Conservation (phyloP, 2,888 invertebrate species). For the Luperina testacea region DNA sequence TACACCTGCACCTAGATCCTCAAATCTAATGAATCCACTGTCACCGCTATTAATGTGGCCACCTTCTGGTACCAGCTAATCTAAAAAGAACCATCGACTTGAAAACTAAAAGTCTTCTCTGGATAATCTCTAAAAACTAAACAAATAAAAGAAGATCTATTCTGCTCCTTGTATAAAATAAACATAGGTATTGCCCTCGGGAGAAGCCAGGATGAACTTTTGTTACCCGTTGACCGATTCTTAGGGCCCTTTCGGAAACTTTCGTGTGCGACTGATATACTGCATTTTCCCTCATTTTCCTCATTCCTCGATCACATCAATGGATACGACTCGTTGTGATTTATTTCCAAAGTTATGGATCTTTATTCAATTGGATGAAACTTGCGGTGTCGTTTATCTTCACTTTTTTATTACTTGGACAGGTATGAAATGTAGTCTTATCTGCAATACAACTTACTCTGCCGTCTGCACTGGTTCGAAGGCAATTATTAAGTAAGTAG, state of each 20-base stretch:
- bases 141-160: background rate
- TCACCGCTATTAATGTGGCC: background rate
- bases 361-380: constrained; percentile 54
- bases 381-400: constrained; percentile 48
- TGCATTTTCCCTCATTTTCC: constrained; percentile 51
- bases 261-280: constrained; percentile 41
- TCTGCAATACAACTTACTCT: background rate
- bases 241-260: constrained; percentile 31
- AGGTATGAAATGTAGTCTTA: constrained; percentile 33
- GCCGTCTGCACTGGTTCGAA: background rate
- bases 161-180: constrained; percentile 14
- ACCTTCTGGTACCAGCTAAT: background rate
- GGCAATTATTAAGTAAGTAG: background rate
- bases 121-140: background rate
- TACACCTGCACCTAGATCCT: background rate
- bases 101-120: background rate
- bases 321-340: constrained; percentile 44
- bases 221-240: constrained; percentile 18
- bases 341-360: constrained; percentile 51
- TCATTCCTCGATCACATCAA: constrained; percentile 33
- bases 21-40: background rate
- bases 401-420: constrained; percentile 47
- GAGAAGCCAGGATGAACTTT: constrained; percentile 25
- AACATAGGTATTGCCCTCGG: constrained; percentile 29
- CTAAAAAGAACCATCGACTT: background rate